A percentile compares a stretch with the other conserved stretches of the same genome.
phyloP scores from a whole-genome alignment of 2,797 vertebrate genomes.

The Apogon talboti region DNA sequence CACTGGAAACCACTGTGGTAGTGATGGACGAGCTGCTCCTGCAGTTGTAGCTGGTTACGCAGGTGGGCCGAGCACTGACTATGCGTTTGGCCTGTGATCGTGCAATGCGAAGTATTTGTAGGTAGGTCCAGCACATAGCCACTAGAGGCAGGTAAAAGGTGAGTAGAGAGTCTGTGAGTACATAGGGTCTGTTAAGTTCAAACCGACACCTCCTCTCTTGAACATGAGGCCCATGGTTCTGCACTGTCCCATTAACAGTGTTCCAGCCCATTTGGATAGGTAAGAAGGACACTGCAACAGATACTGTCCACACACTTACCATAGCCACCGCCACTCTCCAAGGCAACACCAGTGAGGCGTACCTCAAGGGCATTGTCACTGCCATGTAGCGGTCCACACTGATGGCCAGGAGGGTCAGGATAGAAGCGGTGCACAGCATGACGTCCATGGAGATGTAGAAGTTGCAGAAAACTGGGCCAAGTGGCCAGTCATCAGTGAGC shows the following conservation, averaged over 20 bases:
- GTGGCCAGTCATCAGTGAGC: slow-evolving; percentile 92
- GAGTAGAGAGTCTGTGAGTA: slow-evolving; percentile 87
- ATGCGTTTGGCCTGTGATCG: slow-evolving; percentile 92
- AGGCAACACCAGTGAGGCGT: slow-evolving; percentile 86
- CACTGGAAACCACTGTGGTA: slow-evolving; percentile 62
- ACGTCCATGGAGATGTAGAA: slow-evolving; percentile 98
- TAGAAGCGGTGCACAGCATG: slow-evolving; percentile 97
- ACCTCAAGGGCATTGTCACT: slow-evolving; percentile 90
- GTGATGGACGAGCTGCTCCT: slow-evolving; percentile 45
- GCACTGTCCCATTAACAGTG: slow-evolving; percentile 80
- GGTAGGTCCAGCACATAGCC: slow-evolving; percentile 94
- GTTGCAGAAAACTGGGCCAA: slow-evolving; percentile 94
- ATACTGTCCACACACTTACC: slow-evolving; percentile 89
- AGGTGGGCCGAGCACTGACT: slow-evolving; percentile 77
- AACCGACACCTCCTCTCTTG: slow-evolving; percentile 80
- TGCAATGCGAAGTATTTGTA: slow-evolving; percentile 91
- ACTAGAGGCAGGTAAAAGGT: slow-evolving; percentile 94
- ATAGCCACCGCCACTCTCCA: slow-evolving; percentile 85
- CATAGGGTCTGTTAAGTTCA: slow-evolving; percentile 88
- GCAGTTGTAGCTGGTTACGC: slow-evolving; percentile 57
- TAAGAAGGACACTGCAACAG: slow-evolving; percentile 92
- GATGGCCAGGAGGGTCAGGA: slow-evolving; percentile 95
- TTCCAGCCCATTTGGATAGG: slow-evolving; percentile 97
- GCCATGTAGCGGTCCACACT: slow-evolving; percentile 95
- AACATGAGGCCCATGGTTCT: slow-evolving; percentile 74